Percentiles rank a stretch among this genome's conserved stretches.
Conservation (phyloP, 2,888 invertebrate genomes). For the Candidula unifasciata region DNA sequence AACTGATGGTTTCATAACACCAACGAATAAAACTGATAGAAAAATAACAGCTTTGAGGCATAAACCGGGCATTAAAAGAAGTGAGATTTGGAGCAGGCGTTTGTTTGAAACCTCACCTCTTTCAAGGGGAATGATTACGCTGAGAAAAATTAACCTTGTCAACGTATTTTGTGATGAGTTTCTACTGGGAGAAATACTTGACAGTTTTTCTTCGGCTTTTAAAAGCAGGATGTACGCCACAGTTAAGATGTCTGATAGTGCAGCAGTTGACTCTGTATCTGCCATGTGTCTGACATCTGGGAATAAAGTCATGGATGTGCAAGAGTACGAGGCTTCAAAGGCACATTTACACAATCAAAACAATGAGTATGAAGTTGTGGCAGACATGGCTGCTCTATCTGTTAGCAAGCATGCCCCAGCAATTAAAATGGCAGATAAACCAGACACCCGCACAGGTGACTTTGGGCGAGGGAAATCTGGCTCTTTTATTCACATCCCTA, state of each 20-base stretch:
- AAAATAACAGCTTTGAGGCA: not conserved
- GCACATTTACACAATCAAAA: not conserved
- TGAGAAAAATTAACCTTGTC: slow-evolving; percentile 26
- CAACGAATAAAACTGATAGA: not conserved
- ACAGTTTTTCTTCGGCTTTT: not conserved
- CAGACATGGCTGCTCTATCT: not conserved
- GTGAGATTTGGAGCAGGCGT: not conserved
- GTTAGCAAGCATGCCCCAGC: not conserved
- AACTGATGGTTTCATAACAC: not conserved
- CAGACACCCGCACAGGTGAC: not conserved
- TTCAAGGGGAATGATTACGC: slow-evolving; percentile 25
- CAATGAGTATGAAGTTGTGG: not conserved
- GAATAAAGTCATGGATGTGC: not conserved
- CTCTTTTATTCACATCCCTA: not conserved
- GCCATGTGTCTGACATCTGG: not conserved
- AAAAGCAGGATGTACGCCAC: not conserved
- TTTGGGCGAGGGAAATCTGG: not conserved
- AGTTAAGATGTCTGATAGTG: not conserved
- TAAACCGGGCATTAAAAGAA: not conserved
- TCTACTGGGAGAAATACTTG: not conserved
- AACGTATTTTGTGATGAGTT: not conserved
- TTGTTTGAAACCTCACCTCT: not conserved
- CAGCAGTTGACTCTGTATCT: not conserved
- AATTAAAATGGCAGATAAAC: not conserved
- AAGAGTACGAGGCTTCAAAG: not conserved